Conservation (phyloP, 2,797 vertebrate species). For the Tympanoctomys barrerae region DNA sequence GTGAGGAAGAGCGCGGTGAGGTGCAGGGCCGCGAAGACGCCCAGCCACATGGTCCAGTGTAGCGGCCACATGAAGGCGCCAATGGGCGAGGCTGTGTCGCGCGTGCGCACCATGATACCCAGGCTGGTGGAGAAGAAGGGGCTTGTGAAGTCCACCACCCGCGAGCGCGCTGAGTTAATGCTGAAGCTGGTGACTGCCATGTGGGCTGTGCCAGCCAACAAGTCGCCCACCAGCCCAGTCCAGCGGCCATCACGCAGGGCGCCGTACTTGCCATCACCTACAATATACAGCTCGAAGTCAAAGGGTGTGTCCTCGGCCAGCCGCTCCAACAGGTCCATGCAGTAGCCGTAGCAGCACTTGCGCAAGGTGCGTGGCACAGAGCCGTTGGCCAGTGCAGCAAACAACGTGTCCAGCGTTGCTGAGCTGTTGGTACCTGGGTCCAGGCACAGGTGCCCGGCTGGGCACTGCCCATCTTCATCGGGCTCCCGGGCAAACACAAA, state of each 20-base stretch:
- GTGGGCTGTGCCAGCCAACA: conserved; percentile 92
- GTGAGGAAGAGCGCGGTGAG: conserved; percentile 95
- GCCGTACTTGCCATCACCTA: conserved; percentile 95
- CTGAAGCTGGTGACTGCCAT: conserved; percentile 97
- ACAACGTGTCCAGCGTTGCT: conserved; percentile 90
- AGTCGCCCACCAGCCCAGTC: conserved; percentile 95
- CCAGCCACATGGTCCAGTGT: conserved; percentile 98
- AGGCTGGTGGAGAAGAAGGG: conserved; percentile 97
- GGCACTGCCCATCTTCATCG: conserved; percentile 93
- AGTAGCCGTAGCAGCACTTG: conserved; percentile 97
- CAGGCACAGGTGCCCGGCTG: conserved; percentile 93
- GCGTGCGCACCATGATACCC: conserved; percentile 93
- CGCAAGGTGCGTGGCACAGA: conserved; percentile 89
- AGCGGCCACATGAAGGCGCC: conserved; percentile 97
- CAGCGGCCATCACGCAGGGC: conserved; percentile 93
- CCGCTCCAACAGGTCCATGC: conserved; percentile 96
- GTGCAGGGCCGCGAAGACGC: conserved; percentile 94
- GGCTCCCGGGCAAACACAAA: conserved; percentile 95
- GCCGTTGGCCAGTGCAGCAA: conserved; percentile 90
- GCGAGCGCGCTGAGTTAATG: conserved; percentile 95
- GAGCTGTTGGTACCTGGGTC: conserved; percentile 93
- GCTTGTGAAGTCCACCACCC: conserved; percentile 96
- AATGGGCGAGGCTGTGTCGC: conserved; percentile 93
- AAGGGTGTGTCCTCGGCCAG: conserved; percentile 95
- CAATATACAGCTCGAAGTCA: conserved; percentile 94